phyloP scores from a whole-genome alignment of 2,113 vertebrate species.

The Camelus bactrianus region DNA sequence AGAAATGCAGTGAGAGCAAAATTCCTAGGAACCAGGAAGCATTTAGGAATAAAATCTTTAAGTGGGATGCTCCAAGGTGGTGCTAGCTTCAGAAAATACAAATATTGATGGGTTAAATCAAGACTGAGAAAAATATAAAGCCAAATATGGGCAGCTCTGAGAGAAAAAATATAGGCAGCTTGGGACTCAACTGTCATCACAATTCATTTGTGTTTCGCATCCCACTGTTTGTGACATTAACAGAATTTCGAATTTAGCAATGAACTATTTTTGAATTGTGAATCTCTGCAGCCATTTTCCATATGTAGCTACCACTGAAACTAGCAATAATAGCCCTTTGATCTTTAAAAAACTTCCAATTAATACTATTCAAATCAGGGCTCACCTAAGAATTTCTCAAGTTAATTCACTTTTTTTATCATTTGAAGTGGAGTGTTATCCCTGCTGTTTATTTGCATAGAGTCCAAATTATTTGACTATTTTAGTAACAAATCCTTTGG shows the following conservation, averaged over 20 bases:
- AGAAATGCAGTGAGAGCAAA: constrained; percentile 3
- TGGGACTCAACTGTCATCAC: constrained; percentile 83
- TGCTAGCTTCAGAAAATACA: constrained; percentile 77
- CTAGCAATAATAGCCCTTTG: constrained; percentile 67
- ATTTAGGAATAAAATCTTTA: constrained; percentile 61
- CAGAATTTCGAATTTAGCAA: constrained; percentile 83
- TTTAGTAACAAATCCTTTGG: constrained; percentile 55
- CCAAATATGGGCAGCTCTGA: constrained; percentile 74
- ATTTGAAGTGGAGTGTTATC: constrained; percentile 18
- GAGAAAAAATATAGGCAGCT: constrained; percentile 75
- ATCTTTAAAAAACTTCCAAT: constrained; percentile 77
- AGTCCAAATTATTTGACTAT: constrained; percentile 47
- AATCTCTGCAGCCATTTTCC: constrained; percentile 81
- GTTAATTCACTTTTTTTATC: constrained; percentile 32
- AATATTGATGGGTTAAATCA: constrained; percentile 82
- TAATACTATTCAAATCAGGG: constrained; percentile 68
- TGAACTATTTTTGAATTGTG: constrained; percentile 83
- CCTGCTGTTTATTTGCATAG: constrained; percentile 66
- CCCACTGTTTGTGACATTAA: constrained; percentile 84
- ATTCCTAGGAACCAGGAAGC: not conserved
- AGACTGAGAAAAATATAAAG: constrained; percentile 78
- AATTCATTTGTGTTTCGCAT: constrained; percentile 83
- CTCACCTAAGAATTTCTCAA: constrained; percentile 60
- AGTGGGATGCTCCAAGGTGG: constrained; percentile 16
- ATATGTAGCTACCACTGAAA: constrained; percentile 78